Percentiles rank a stretch among this genome's conserved stretches.
Evolutionary conservation across 2,888 invertebrate genomes (phyloP).

Genomic region (Germaria angustata): DNA sequence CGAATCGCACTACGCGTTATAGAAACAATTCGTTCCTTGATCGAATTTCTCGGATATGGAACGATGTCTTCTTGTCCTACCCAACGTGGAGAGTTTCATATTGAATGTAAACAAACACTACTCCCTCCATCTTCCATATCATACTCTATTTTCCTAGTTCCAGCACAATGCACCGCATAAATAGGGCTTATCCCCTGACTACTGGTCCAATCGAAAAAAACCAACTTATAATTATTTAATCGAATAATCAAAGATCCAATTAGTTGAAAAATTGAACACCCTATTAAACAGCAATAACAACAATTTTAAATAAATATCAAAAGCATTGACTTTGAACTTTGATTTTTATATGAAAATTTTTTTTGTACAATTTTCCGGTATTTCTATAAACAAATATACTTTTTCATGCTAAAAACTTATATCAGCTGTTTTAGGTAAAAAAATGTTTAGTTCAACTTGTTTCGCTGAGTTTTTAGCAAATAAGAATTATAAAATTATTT

Average conservation of each 20-base stretch:
- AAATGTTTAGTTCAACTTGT: background rate
- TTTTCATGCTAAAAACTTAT: conserved; percentile 1
- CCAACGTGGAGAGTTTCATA: no score
- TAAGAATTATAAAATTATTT: conserved; percentile 17
- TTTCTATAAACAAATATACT: conserved; percentile 26
- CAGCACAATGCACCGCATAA: no score
- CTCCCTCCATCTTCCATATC: no score
- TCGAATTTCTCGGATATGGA: no score
- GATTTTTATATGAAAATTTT: conserved; percentile 59
- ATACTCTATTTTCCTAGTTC: no score
- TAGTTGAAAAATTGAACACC: background rate
- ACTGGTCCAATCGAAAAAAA: no score
- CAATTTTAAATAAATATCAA: conserved; percentile 8
- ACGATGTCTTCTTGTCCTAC: no score
- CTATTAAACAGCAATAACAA: conserved; percentile 8
- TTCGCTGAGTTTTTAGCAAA: conserved; percentile 19
- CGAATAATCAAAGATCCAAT: background rate
- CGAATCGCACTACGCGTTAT: no score
- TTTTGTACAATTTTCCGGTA: conserved; percentile 57
- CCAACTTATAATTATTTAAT: background rate
- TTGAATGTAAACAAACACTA: no score
- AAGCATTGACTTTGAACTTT: conserved; percentile 67
- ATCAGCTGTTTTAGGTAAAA: conserved; percentile 62
- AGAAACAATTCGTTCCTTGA: no score
- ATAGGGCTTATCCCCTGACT: no score